Base-by-base conservation (phyloP, 2,797 vertebrate species). In the Sebastolobus altivelis region DNA sequence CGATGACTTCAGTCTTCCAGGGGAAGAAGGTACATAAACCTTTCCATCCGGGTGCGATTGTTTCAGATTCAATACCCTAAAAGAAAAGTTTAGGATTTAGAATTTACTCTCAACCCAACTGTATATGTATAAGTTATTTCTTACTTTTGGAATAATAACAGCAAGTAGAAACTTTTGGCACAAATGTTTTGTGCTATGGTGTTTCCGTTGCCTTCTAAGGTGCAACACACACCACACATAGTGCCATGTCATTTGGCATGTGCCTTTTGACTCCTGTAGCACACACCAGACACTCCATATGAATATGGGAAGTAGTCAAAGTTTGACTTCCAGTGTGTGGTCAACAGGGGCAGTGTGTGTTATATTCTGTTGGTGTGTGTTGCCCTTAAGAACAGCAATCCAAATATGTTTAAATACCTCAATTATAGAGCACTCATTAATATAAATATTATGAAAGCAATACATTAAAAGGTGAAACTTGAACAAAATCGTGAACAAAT, bases 1-100 rank as follows among this genome's bases (percentile, higher is more conserved):
- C 2, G 99, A 99, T 70, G 99, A 99, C 89, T 96, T 99, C 87
- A 95, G 94, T 7, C 88, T 98, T 80, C 97, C 97, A 33, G 97
- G 96, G 0, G 98, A 99, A 74, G 99, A 97, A 98, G 99, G 99
- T 99, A 96, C 83, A 63, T 16, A 10, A 60, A 46, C 1, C 27
- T 37, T 63, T 76, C 31, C 31, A 29, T 49, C 31, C 22, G 4
- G 5, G 2, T 27, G 8, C 14, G 46, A 4, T 71, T 72, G 27
- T 69, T 78, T 40, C 65, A 49, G 2, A 40, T 56, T 8, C 6
- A 58, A 4, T 54, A 8, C 3, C 25, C 13, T 62, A 4, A 67
- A 40, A 4, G 29, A 69, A 40, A 70, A 3, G 7, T 37, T 56
- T 22, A 31, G 1, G 20, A 2, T 60, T 2, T 20, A 33, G 60